Base-by-base conservation (phyloP, 2,888 invertebrate genomes). In the Philhelius pedissequus region DNA sequence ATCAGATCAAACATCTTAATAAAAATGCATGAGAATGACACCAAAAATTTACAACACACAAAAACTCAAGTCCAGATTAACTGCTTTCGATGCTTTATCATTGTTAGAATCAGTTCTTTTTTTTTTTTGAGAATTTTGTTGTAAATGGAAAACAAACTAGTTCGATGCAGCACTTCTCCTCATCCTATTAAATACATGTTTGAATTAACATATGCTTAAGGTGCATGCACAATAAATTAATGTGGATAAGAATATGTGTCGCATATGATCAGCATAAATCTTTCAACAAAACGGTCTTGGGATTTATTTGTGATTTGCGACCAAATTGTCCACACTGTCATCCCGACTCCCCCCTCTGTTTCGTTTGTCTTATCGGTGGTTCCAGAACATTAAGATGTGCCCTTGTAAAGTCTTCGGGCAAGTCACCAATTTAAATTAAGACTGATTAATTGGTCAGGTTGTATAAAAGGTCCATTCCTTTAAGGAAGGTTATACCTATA, bases 261-360 rank as follows among this genome's bases (percentile, higher is more conserved):
- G 83, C 83, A 83, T 83, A 78, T 75, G 83, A 83, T 79, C 78
- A 78, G 83, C 69, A 78, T 83, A 83, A 83, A 83, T 83, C 83
- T 83, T 66, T 74, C 52, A 64, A 78, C 74, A 83, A 83, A 83
- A 83, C 83, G 83, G 79, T 83, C 74, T 20, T 22, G 15, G 74
- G 74, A 79, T 66, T 75, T 75, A 66, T 83, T 50, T 64, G 56
- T 70, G 83, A 78, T 79, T 83, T 70, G 74, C 73, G 56, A 70
- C 56, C 74, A 64, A 74, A 56, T 73, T 54, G 62, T 69, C 43
- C 20, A 27, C 15, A 30, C 15, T 30, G 0, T 13, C 27, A 0
- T 76, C 35, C 27, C 22, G 5, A 40, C 27, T 15, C 66, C 35
- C 38, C 35, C n/a, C 38, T 43, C 13, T 69, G 18, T 32, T 13